Percentiles rank a stretch among this genome's conserved stretches.
Evolutionary conservation across 92 coral and sea anemone genomes (phyloP).

Genomic region (Paragorgia papillata): DNA sequence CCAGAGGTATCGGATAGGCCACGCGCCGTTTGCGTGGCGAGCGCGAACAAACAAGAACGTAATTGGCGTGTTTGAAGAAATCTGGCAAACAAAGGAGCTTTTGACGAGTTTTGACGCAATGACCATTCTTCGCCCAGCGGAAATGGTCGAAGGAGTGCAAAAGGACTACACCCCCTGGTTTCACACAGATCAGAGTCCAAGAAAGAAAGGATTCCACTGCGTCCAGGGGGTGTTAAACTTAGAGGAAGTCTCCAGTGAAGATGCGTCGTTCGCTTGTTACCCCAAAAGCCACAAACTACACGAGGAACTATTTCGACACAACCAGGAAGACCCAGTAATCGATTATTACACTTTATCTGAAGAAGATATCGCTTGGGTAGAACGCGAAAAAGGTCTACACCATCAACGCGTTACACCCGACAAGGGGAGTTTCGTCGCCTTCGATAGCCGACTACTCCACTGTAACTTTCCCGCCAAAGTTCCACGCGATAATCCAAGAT

Average conservation of each 20-base stretch:
- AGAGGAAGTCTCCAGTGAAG: conserved; percentile 22
- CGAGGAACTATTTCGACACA: conserved; percentile 20
- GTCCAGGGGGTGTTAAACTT: conserved; percentile 33
- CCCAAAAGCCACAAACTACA: conserved; percentile 34
- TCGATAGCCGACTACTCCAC: conserved; percentile 38
- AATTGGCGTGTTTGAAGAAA: conserved; percentile 7
- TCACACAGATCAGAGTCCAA: conserved; percentile 39
- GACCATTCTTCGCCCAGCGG: conserved; percentile 22
- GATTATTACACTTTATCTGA: conserved; percentile 27
- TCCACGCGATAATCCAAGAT: conserved; percentile 31
- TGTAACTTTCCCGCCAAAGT: conserved; percentile 8
- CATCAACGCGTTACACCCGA: conserved; percentile 1
- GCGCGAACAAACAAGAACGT: conserved; percentile 23
- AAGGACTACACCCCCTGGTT: conserved; percentile 10
- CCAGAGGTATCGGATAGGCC: conserved; percentile 31
- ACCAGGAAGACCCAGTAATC: not conserved
- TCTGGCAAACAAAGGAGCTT: conserved; percentile 16
- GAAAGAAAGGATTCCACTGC: conserved; percentile 28
- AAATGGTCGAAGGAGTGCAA: not conserved
- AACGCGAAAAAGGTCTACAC: conserved; percentile 23
- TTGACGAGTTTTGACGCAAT: conserved; percentile 34
- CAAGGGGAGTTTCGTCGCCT: conserved; percentile 29
- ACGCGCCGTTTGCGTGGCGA: conserved; percentile 31
- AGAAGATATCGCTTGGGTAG: conserved; percentile 31
- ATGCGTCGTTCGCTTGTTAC: conserved; percentile 35